Conservation (phyloP, 2,888 invertebrate genomes). For the Osmoderma eremita region DNA sequence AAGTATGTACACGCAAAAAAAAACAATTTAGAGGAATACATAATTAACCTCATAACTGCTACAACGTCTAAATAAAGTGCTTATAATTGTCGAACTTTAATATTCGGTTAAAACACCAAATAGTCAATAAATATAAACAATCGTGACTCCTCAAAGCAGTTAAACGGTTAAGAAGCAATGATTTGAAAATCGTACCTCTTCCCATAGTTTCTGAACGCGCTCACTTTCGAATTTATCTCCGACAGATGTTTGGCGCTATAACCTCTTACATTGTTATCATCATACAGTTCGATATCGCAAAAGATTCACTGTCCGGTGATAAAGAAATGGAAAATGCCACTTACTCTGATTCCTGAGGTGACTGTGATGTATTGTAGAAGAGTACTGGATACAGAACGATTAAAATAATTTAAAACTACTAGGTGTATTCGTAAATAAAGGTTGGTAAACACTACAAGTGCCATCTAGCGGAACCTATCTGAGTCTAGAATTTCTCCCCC, state of each 20-base stretch:
- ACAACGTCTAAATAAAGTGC: not conserved
- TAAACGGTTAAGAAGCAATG: no score
- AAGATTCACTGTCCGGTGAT: constrained; percentile 4
- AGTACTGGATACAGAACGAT: not conserved
- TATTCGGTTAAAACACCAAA: no score
- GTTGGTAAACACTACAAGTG: no score
- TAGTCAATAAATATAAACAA: no score
- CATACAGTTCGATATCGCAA: constrained; percentile 47
- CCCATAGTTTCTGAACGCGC: no score
- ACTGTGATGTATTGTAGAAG: not conserved
- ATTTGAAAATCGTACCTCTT: no score
- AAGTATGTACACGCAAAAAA: constrained; percentile 2
- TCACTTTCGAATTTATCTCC: no score
- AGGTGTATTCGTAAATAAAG: no score
- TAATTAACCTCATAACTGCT: not conserved
- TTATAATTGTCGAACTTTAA: no score
- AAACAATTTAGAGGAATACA: not conserved
- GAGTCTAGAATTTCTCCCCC: no score
- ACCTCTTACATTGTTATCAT: constrained; percentile 48
- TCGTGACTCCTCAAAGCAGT: no score
- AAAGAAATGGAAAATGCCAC: constrained; percentile 2
- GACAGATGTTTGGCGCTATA: constrained; percentile 46
- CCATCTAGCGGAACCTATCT: no score
- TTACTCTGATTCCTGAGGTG: not conserved
- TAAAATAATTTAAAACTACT: not conserved